Percentiles rank a stretch among this genome's conserved stretches.
phyloP scores from a whole-genome alignment of 1,140 invertebrate genomes.

The Pseudomyrmex sp. region DNA sequence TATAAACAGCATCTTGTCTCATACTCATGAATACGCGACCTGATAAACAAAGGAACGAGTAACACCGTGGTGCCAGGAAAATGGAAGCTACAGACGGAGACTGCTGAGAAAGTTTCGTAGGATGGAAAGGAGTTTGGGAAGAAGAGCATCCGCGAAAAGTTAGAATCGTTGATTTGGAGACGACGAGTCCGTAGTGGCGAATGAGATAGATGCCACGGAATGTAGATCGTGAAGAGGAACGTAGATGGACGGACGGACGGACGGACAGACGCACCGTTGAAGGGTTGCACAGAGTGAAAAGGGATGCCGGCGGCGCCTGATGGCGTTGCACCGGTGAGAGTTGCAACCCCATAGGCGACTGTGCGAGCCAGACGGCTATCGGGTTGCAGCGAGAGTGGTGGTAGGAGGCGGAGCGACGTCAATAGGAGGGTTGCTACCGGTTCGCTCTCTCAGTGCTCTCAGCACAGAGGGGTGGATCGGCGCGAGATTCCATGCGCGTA shows the following conservation, averaged over 20 bases:
- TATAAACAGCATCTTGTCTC: constrained; percentile 1
- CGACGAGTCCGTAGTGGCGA: constrained; percentile 57
- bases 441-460: constrained; percentile 76
- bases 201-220: constrained; percentile 68
- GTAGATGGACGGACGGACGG: constrained; percentile 56
- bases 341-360: constrained; percentile 72
- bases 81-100: constrained; percentile 62
- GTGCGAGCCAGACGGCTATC: constrained; percentile 59
- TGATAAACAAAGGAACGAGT: constrained; percentile 57
- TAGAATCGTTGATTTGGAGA: constrained; percentile 62
- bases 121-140: constrained; percentile 22
- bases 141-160: constrained; percentile 66
- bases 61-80: constrained; percentile 62
- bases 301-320: constrained; percentile 60
- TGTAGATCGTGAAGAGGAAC: constrained; percentile 68
- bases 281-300: constrained; percentile 67
- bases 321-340: constrained; percentile 64
- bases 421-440: constrained; percentile 82
- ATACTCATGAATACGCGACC: constrained; percentile 38
- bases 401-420: constrained; percentile 80
- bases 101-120: constrained; percentile 43
- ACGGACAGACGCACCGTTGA: constrained; percentile 59
- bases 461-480: constrained; percentile 80
- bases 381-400: constrained; percentile 74
- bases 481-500: constrained; percentile 79